Evolutionary conservation across 1,140 invertebrate genomes (phyloP), one percentile per base, ranked within the genome.

Genomic region (Ceratina calcarata): DNA sequence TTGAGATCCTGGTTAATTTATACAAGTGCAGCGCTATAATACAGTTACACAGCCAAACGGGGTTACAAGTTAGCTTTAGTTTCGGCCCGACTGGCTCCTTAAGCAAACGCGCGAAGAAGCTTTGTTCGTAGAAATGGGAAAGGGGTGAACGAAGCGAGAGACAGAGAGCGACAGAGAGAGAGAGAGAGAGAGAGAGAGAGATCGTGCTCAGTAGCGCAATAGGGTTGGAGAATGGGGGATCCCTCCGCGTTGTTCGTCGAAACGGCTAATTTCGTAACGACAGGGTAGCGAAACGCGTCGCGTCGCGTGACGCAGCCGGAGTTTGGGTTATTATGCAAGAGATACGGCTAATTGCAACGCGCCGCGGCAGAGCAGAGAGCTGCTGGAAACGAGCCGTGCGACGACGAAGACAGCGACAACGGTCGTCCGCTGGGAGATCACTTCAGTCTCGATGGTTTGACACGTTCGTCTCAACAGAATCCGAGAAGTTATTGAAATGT

Each of bases 1-100:
- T 91, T 90, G 89, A 91, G 90, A 90, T 91, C 90, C 90, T 69
- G 89, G 90, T 90, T 91, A 91, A 91, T 91, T 91, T 91, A 91
- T 91, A 91, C 91, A 89, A 91, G 91, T 91, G 87, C 87, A 82
- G 84, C 86, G 78, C 71, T 85, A 83, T 89, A 90, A 90, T 86
- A 84, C 84, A 89, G 88, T 91, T 91, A 91, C 89, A 86, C 81
- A 87, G 90, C 88, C 89, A 86, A 68, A 82, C 83, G 79, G 55
- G 76, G 85, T 81, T 85, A 89, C 88, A 86, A 78, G 87, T 90
- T 90, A 89, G 86, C 88, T 90, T 90, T 87, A 91, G 87, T 85
- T 88, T 88, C 78, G 74, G 81, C 78, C 55, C 64, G 82, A 64
- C 80, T 86, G 80, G 65, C 77, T 85, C 81, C 77, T 86, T 76